phyloP scores from a whole-genome alignment of 1,140 invertebrate species.

The Drosophila nikananu region DNA sequence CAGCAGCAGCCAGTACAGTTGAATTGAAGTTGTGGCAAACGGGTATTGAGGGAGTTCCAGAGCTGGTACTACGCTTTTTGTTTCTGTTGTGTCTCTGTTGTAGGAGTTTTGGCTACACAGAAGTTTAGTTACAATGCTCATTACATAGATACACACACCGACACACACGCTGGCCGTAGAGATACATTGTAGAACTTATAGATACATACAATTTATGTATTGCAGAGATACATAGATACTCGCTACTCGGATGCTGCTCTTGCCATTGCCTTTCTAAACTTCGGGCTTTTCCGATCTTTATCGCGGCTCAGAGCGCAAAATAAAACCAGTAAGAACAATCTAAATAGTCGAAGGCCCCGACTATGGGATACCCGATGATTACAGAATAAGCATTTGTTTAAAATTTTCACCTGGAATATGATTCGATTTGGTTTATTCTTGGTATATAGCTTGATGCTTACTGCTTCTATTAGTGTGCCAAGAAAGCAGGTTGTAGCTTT shows the following conservation, averaged over 20 bases:
- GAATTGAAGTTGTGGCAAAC: conserved; percentile 77
- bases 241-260: conserved; percentile 43
- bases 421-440: not conserved
- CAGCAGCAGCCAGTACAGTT: conserved; percentile 66
- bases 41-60: conserved; percentile 74
- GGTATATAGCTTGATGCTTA: not conserved
- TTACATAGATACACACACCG: conserved; percentile 72
- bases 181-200: conserved; percentile 65
- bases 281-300: conserved; percentile 79
- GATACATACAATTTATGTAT: conserved; percentile 61
- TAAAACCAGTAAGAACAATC: conserved; percentile 8
- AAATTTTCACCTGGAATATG: not conserved
- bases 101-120: conserved; percentile 82
- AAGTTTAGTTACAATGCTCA: conserved; percentile 82
- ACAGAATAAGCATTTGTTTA: too few relatives aligned
- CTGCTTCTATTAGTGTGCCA: not conserved
- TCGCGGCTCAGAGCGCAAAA: conserved; percentile 45
- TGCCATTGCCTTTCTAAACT: conserved; percentile 78
- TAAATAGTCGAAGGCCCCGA: not conserved
- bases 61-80: conserved; percentile 51
- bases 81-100: conserved; percentile 69
- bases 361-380: conserved; percentile 1
- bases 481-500: not conserved
- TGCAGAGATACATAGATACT: conserved; percentile 50
- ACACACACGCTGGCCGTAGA: conserved; percentile 6